Base-by-base conservation (phyloP, 2,113 vertebrate species). In the Tupaia tana region DNA sequence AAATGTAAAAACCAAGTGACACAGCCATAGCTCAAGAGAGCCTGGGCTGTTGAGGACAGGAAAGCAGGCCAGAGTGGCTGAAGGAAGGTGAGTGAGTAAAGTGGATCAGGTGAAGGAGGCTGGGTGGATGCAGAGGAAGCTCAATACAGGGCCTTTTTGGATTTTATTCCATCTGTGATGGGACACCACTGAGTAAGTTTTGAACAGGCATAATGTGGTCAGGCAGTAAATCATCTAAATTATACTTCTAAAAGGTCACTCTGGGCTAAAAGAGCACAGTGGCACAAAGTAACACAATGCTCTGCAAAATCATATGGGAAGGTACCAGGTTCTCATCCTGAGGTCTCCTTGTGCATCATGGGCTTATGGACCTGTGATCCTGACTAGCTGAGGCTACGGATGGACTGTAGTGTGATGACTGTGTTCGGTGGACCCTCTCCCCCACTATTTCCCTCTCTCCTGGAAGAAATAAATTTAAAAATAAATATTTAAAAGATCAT, bases 201-300 rank as follows among this genome's bases (percentile, higher is more conserved):
- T 29, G 4, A 70, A 89, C 3, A 77, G 52, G n/a, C 14, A 43
- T 71, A 18, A 58, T 18, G 58, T 92, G 14, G 43, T 64, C 20
- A 61, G 52, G 52, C 29, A 93, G 34, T 15, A 56, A 92, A n/a
- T 86, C 90, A 82, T 85, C 16, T 61, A 63, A 85, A 81, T 78
- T 85, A 14, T 19, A 61, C 58, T 94, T 61, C 66, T 67, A 58
- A 86, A 91, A 58, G 22, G 29, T 89, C 78, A 59, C 16, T 59
- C 77, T n/a, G 27, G 56, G 4, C 43, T 43, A 43, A 43, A 43
- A 43, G 43, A 43, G 43, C 43, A 43, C 4, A 43, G 43, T 43
- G 43, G 43, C 43, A 43, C 43, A 43, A 43, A 43, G 43, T 43
- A 43, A 43, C 43, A 43, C 43, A 43, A 43, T 43, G 43, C 43